Base-by-base conservation (phyloP, 2,797 vertebrate species). In the Sylvia borin region DNA sequence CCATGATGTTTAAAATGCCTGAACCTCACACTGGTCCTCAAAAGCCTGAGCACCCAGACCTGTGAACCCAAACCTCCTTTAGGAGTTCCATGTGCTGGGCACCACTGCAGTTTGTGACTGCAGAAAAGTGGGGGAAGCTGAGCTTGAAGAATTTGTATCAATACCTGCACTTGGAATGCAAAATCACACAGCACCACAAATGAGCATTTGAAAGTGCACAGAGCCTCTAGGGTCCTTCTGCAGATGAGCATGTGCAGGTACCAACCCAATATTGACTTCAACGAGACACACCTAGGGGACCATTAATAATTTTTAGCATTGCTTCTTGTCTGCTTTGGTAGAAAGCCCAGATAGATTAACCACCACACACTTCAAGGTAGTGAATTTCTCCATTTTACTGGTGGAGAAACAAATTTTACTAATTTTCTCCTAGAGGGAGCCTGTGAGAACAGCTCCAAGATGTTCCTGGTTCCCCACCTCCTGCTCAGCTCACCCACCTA, bases 1-100 rank as follows among this genome's bases (percentile, higher is more conserved):
- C 38, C 7, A 0, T 2, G 0, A 47, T 9, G 15, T 38, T 51
- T 79, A 38, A 73, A 67, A 53, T 2, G 9, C 31, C 25, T 51
- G 29, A 40, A 43, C 47, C 43, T 78, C 80, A 65, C 7, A 1
- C 10, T 19, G 36, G 26, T 26, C 53, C 48, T 51, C 43, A 7
- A 45, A 83, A 71, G 26, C 1, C 34, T 58, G n/a, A 83, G 38
- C 57, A 54, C 4, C 34, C 48, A 53, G 61, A 62, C 8, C 76
- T 20, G 14, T 7, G 31, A 80, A 25, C 32, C 14, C 27, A 40
- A 34, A 36, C 14, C 40, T 21, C 51, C 34, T 45, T 66, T 6
- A 42, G 53, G 55, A 42, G 17, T 36, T 71, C 45, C 7, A 8
- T 2, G 5, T 40, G 8, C 50, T 65, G 0, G 0, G 3, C 34